Conservation (phyloP, 2,113 vertebrate species). For the Myiozetetes cayanensis region DNA sequence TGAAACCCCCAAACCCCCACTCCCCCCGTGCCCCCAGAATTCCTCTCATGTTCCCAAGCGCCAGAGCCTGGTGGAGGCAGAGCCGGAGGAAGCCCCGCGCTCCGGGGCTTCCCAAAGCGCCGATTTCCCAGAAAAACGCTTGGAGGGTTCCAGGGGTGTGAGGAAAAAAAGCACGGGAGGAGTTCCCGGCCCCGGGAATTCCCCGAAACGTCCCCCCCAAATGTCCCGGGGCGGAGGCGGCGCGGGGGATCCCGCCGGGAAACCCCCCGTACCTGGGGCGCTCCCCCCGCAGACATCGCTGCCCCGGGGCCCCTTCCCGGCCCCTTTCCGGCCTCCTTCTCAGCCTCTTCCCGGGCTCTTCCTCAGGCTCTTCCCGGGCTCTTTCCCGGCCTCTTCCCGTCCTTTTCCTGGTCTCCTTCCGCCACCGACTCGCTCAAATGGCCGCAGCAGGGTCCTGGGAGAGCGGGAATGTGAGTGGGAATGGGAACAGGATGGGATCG, state of each 20-base stretch:
- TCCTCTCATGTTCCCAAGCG: background rate
- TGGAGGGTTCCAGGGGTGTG: rapidly evolving
- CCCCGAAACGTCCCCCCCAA: background rate
- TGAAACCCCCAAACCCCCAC: rapidly evolving
- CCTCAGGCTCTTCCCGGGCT: background rate
- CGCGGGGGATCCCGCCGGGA: background rate
- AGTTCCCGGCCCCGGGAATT: background rate
- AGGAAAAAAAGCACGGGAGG: background rate
- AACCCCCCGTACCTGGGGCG: background rate
- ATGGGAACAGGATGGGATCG: background rate
- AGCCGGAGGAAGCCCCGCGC: background rate
- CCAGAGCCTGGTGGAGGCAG: background rate
- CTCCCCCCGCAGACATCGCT: conserved; percentile 10
- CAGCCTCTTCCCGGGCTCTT: background rate
- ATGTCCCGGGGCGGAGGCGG: rapidly evolving
- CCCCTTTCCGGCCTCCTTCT: background rate
- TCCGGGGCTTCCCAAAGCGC: background rate
- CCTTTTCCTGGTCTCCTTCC: background rate
- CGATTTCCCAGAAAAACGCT: background rate
- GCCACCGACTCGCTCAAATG: background rate
- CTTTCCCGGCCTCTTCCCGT: background rate
- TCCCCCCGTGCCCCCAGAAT: background rate
- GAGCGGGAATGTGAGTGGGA: background rate
- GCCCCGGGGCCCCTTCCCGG: background rate
- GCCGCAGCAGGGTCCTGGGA: background rate